These are phyloP conservation scores for Petromus typicus DNA, from an alignment of 2,113 vertebrate species.

Conservation along the genomic window DNA sequence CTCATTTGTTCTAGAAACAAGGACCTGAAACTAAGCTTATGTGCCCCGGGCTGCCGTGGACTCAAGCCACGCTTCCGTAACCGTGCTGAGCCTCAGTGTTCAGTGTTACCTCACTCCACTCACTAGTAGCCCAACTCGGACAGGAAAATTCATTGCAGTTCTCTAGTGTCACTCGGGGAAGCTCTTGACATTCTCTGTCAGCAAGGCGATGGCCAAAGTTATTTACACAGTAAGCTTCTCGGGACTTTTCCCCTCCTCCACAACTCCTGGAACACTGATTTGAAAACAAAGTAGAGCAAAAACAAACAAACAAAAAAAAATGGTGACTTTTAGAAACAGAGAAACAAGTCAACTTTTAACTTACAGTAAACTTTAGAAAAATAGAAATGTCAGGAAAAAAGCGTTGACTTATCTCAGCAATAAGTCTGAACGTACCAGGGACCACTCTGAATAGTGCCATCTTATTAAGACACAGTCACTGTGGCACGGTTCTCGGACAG, in stretches of 20 bases:
- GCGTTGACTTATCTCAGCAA: background rate
- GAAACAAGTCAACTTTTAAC: background rate
- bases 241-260: slow-evolving; percentile 90
- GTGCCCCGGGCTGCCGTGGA: background rate
- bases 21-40: background rate
- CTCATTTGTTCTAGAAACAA: background rate
- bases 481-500: slow-evolving; percentile 91
- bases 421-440: slow-evolving; percentile 89
- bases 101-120: slow-evolving; percentile 95
- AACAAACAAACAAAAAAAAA: background rate
- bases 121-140: slow-evolving; percentile 92
- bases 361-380: background rate
- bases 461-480: slow-evolving; percentile 93
- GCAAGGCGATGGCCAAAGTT: slow-evolving; percentile 91
- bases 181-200: slow-evolving; percentile 91
- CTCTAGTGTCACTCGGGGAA: slow-evolving; percentile 87
- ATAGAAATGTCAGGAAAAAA: background rate
- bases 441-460: slow-evolving; percentile 97
- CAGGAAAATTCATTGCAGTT: slow-evolving; percentile 93
- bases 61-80: background rate
- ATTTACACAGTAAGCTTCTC: slow-evolving; percentile 95
- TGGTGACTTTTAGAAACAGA: background rate
- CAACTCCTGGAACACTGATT: slow-evolving; percentile 95
- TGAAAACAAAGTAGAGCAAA: background rate
- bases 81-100: background rate